Conservation (phyloP, 2,888 invertebrate species). For the Lasius platythorax region DNA sequence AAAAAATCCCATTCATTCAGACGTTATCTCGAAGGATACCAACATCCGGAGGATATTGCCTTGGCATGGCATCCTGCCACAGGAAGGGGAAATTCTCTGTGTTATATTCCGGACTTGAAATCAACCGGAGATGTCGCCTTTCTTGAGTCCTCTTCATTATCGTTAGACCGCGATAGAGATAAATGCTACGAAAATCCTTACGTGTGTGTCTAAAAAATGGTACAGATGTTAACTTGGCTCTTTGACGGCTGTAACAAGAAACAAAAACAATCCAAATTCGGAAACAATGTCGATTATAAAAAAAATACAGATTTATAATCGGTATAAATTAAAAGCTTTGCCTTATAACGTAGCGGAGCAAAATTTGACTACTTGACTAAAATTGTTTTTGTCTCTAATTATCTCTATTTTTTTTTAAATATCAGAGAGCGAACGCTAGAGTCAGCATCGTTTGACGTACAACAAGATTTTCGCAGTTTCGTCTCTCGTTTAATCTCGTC, state of each 20-base stretch:
- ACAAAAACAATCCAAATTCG: no score
- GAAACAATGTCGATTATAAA: background rate
- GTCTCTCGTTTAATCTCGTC: background rate
- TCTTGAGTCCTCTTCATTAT: background rate
- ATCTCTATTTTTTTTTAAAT: background rate
- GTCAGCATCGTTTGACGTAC: background rate
- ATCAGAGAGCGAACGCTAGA: background rate
- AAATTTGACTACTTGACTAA: no score
- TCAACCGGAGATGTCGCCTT: conserved; percentile 19
- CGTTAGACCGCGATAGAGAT: background rate
- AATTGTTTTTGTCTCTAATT: background rate
- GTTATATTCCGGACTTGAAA: conserved; percentile 28
- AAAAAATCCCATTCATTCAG: conserved; percentile 19
- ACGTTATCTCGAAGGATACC: conserved; percentile 71
- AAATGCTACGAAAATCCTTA: background rate
- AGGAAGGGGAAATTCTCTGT: conserved; percentile 60
- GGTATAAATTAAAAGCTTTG: no score
- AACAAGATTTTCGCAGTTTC: background rate
- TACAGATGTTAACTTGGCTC: no score
- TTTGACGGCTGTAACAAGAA: no score
- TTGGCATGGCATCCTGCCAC: conserved; percentile 56
- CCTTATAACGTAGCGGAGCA: no score
- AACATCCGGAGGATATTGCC: conserved; percentile 74
- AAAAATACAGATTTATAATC: background rate
- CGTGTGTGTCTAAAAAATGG: no score